Conservation (phyloP, 2,113 vertebrate genomes). For the Cercopithecus mona region DNA sequence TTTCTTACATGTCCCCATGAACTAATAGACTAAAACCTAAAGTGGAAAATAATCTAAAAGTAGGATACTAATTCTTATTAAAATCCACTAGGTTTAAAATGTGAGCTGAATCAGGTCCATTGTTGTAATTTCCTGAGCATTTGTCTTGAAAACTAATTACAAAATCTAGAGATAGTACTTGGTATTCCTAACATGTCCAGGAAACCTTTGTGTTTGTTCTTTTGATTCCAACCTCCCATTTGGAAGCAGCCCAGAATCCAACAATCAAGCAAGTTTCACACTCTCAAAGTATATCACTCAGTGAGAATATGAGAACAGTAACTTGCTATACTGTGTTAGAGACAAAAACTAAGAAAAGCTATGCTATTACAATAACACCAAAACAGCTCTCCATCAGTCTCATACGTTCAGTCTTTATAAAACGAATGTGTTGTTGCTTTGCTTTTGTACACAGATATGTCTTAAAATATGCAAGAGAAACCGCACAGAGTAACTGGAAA, state of each 20-base stretch:
- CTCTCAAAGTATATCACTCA: slow-evolving; percentile 19
- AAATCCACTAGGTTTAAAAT: slow-evolving; percentile 43
- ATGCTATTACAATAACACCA: background rate
- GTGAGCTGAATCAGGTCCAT: slow-evolving; percentile 36
- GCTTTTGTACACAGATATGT: slow-evolving; percentile 48
- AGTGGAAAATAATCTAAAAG: background rate
- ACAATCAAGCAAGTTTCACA: slow-evolving; percentile 24
- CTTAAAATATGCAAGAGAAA: slow-evolving; percentile 56
- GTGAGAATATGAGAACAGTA: background rate
- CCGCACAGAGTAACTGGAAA: slow-evolving; percentile 47
- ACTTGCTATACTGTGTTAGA: background rate
- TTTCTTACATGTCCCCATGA: slow-evolving; percentile 65
- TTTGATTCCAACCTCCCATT: slow-evolving; percentile 13
- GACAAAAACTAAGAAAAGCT: background rate
- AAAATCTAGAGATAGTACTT: slow-evolving; percentile 45
- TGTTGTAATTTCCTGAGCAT: slow-evolving; percentile 54
- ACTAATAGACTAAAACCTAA: slow-evolving; percentile 51
- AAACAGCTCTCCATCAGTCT: background rate
- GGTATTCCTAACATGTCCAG: slow-evolving; percentile 52
- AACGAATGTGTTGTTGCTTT: slow-evolving; percentile 44
- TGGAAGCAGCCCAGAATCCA: slow-evolving; percentile 61
- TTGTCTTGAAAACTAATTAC: slow-evolving; percentile 67
- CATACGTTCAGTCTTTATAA: slow-evolving; percentile 41
- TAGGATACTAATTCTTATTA: background rate
- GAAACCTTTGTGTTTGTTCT: slow-evolving; percentile 29